Evolutionary conservation across 2,888 invertebrate species (phyloP).

Genomic region (Galerucella pusilla): DNA sequence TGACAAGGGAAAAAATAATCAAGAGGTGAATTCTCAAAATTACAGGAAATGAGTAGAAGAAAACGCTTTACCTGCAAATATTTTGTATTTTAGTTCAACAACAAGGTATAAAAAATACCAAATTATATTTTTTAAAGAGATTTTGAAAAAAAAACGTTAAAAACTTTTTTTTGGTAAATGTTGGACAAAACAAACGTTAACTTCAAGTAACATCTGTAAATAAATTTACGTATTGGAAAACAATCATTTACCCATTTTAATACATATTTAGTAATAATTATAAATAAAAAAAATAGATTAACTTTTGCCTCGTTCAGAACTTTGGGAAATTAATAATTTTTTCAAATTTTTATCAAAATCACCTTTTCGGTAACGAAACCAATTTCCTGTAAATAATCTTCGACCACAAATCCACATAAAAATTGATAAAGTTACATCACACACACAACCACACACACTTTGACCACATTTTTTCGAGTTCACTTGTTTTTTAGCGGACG

Average conservation of each 20-base stretch:
- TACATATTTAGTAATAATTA: no score
- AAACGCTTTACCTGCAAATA: no score
- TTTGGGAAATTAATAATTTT: not conserved
- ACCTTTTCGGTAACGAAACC: not conserved
- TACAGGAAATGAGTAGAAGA: no score
- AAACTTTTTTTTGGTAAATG: no score
- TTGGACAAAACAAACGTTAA: not conserved
- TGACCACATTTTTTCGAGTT: conserved; percentile 26
- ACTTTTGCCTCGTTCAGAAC: conserved; percentile 11
- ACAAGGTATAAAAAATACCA: no score
- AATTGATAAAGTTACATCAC: conserved; percentile 5
- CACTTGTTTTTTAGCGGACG: conserved; percentile 24
- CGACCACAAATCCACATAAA: not conserved
- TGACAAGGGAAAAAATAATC: no score
- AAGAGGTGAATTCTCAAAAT: no score
- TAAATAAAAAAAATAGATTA: not conserved
- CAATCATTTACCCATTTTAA: not conserved
- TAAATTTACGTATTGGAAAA: no score
- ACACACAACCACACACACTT: conserved; percentile 18
- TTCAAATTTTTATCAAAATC: not conserved
- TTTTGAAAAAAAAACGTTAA: no score
- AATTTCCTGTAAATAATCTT: not conserved
- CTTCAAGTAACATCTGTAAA: not conserved
- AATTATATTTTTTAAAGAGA: no score
- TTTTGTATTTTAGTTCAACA: no score